phyloP scores from a whole-genome alignment of 2,888 invertebrate genomes.

The Rosalia funebris region DNA sequence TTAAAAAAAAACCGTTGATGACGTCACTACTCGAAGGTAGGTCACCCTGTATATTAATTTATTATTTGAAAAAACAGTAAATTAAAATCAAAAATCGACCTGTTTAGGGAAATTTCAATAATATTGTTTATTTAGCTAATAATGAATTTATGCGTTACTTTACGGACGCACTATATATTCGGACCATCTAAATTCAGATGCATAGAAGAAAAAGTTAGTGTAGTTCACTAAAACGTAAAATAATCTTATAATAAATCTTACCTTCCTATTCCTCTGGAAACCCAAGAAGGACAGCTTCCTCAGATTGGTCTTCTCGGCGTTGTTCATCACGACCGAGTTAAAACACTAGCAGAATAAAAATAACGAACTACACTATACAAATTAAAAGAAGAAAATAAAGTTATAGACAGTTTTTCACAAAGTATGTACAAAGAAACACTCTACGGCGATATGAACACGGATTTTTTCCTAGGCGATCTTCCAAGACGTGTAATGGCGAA shows the following conservation, averaged over 20 bases:
- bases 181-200: no score
- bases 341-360: slow-evolving; percentile 18
- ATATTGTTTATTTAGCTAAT: no score
- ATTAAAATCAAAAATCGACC: no score
- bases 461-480: slow-evolving; percentile 63
- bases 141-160: no score
- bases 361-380: slow-evolving; percentile 13
- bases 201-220: no score
- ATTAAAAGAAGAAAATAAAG: slow-evolving; percentile 8
- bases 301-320: slow-evolving; percentile 67
- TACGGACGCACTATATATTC: no score
- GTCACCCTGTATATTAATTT: no score
- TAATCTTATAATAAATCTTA: slow-evolving; percentile 60
- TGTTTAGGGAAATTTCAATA: no score
- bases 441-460: slow-evolving; percentile 32
- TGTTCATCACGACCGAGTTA: slow-evolving; percentile 44
- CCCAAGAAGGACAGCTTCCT: slow-evolving; percentile 81
- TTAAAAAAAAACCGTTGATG: no score
- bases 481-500: slow-evolving; percentile 62
- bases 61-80: no score
- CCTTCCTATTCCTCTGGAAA: slow-evolving; percentile 69
- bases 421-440: slow-evolving; percentile 1
- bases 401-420: slow-evolving; percentile 14
- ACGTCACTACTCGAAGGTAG: no score
- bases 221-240: no score